Percentiles rank a stretch among this genome's conserved stretches.
These are phyloP conservation scores for Collichthys lucidus DNA, from an alignment of 2,113 vertebrate genomes.

Conservation along the genomic window DNA sequence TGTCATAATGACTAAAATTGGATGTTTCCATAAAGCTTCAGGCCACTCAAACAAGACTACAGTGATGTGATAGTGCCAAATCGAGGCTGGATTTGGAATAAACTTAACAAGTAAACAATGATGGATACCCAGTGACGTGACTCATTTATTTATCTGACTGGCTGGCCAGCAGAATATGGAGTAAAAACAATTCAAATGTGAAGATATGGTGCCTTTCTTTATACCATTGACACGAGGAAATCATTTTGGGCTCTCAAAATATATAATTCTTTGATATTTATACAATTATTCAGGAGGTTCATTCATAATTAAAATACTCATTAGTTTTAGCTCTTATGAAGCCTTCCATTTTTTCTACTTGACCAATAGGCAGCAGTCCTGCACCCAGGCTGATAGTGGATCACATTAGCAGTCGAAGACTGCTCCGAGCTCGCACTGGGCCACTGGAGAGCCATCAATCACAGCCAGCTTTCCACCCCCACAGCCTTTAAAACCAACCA, in stretches of 20 bases:
- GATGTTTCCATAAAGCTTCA: background rate
- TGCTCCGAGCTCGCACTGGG: conserved; percentile 4
- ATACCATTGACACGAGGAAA: background rate
- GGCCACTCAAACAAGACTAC: background rate
- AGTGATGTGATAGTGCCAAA: background rate
- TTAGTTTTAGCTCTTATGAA: background rate
- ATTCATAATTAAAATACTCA: background rate
- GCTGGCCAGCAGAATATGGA: background rate
- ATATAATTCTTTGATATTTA: background rate
- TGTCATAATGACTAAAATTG: background rate
- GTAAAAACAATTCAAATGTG: background rate
- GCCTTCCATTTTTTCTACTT: background rate
- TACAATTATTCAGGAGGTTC: background rate
- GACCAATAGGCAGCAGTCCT: conserved; percentile 2
- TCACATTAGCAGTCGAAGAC: conserved; percentile 19
- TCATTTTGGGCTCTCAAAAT: background rate
- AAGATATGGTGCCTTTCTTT: background rate
- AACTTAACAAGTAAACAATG: background rate
- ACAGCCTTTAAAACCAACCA: conserved; percentile 43
- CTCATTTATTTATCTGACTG: no score
- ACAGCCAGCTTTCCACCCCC: conserved; percentile 40
- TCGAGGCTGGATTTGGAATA: background rate
- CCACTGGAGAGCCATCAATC: conserved; percentile 48
- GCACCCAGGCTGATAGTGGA: conserved; percentile 2
- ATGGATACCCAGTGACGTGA: background rate